A percentile compares a stretch with the other conserved stretches of the same genome.
phyloP scores from a whole-genome alignment of 1,140 invertebrate genomes.

The Linepithema humile region DNA sequence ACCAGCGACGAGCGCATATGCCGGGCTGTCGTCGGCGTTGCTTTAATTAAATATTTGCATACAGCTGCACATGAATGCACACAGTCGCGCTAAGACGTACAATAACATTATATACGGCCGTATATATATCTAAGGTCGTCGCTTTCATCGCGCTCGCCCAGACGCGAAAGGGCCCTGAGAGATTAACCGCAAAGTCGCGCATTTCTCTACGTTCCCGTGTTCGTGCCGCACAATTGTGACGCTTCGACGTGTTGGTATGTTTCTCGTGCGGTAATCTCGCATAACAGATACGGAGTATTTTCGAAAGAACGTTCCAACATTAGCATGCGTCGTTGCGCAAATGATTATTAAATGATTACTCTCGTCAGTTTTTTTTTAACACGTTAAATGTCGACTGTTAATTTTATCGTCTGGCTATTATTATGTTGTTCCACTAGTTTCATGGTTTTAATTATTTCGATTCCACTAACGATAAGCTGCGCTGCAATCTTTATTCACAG shows the following conservation, averaged over 20 bases:
- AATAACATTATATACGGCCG: slow-evolving; percentile 48
- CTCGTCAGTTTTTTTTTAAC: background rate
- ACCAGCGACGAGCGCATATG: slow-evolving; percentile 64
- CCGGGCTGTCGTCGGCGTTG: slow-evolving; percentile 55
- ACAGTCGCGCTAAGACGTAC: slow-evolving; percentile 18
- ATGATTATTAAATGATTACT: background rate
- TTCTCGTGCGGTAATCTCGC: background rate
- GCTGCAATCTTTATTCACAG: slow-evolving; percentile 4
- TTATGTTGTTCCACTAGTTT: background rate
- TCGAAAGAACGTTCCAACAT: background rate
- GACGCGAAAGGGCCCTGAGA: slow-evolving; percentile 32
- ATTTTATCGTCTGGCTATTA: background rate
- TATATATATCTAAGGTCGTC: slow-evolving; percentile 34
- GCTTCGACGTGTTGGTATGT: background rate
- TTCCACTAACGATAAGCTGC: background rate
- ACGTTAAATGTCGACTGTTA: background rate
- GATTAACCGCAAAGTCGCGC: slow-evolving; percentile 65
- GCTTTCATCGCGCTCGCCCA: background rate
- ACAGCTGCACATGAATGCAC: slow-evolving; percentile 54
- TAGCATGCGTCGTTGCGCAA: background rate
- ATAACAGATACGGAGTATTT: background rate
- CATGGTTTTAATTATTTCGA: background rate
- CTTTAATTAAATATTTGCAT: slow-evolving; percentile 81
- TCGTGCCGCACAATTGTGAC: slow-evolving; percentile 9
- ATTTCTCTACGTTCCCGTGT: slow-evolving; percentile 7